These are phyloP conservation scores for Biston betularia DNA, from an alignment of 2,888 invertebrate genomes.

Conservation along the genomic window DNA sequence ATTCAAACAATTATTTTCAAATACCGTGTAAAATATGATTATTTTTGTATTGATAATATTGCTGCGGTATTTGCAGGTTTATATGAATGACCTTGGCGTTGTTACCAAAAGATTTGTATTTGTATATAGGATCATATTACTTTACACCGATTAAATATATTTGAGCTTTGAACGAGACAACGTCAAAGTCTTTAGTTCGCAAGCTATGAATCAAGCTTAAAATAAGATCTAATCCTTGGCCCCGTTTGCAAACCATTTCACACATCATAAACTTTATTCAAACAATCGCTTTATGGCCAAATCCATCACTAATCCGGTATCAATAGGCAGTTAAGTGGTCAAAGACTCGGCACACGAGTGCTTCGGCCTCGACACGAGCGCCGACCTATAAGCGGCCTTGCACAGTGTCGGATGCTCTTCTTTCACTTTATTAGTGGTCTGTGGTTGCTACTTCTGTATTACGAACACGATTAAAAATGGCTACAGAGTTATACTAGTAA, in stretches of 20 bases:
- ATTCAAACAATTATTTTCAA: too few species aligned
- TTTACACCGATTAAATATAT: too few species aligned
- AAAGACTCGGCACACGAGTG: conserved; percentile 12
- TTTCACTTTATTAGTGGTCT: conserved; percentile 7
- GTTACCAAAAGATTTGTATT: too few species aligned
- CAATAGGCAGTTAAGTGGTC: conserved; percentile 29
- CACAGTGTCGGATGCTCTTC: conserved; percentile 20
- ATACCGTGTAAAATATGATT: too few species aligned
- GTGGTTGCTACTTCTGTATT: neutral
- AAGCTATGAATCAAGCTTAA: neutral
- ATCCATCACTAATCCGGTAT: conserved; percentile 15
- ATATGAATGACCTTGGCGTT: too few species aligned
- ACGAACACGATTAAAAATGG: neutral
- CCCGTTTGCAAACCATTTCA: neutral
- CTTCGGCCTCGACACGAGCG: conserved; percentile 5
- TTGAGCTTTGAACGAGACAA: neutral
- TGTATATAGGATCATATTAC: too few species aligned
- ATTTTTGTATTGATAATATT: too few species aligned
- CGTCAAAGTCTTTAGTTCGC: too few species aligned
- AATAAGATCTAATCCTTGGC: conserved; percentile 4
- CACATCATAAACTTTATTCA: conserved; percentile 8
- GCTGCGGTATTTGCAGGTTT: too few species aligned
- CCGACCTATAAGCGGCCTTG: conserved; percentile 11
- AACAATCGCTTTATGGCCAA: neutral
- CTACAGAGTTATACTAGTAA: neutral